phyloP scores from a whole-genome alignment of 2,113 vertebrate species.

The Progne subis region DNA sequence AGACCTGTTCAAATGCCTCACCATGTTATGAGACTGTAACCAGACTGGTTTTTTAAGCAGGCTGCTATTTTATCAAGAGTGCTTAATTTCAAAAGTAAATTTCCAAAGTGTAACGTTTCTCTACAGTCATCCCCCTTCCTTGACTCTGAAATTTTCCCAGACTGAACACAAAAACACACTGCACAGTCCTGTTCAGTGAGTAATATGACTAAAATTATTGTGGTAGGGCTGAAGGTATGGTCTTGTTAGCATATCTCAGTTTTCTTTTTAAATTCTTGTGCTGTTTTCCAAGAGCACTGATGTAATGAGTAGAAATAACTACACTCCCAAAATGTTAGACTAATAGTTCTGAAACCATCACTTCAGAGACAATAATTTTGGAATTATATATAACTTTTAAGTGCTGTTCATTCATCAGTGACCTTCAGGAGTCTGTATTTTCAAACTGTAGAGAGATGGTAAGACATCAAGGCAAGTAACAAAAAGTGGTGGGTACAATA shows the following conservation, averaged over 20 bases:
- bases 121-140: not conserved
- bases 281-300: not conserved
- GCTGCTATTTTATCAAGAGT: not conserved
- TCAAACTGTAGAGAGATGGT: fast-evolving
- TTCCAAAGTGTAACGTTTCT: not conserved
- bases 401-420: not conserved
- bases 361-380: not conserved
- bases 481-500: not conserved
- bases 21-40: not conserved
- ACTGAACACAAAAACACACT: not conserved
- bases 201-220: not conserved
- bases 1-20: fast-evolving
- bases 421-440: not conserved
- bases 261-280: not conserved
- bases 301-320: not conserved
- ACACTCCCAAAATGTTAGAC: not conserved
- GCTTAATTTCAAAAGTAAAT: not conserved
- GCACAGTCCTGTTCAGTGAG: not conserved
- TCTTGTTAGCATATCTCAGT: not conserved
- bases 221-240: not conserved
- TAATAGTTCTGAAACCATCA: not conserved
- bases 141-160: not conserved
- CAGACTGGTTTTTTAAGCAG: not conserved
- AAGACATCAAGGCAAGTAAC: not conserved
- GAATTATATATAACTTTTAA: not conserved